Evolutionary conservation across 2,797 vertebrate genomes (phyloP).

Genomic region (Enoplosus armatus): DNA sequence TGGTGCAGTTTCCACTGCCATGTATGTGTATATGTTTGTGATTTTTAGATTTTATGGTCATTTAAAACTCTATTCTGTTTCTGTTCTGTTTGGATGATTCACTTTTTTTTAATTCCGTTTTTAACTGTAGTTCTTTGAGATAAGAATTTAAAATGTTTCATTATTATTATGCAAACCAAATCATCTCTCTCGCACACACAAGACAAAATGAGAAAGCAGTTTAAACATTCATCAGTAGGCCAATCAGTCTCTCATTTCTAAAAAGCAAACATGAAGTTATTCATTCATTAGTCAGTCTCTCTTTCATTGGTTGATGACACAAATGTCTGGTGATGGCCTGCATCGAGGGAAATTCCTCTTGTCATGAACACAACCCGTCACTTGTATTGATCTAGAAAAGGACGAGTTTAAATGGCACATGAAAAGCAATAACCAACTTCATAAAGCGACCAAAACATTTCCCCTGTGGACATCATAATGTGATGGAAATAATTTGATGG

Average conservation of each 20-base stretch:
- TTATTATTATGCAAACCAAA: slow-evolving; percentile 3
- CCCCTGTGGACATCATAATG: slow-evolving; percentile 25
- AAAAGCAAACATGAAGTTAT: slow-evolving; percentile 37
- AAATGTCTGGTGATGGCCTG: slow-evolving; percentile 31
- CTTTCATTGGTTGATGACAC: slow-evolving; percentile 35
- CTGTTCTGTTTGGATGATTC: background rate
- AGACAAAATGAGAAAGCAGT: background rate
- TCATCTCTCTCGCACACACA: background rate
- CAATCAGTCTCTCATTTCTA: slow-evolving; percentile 33
- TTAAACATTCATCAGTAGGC: slow-evolving; percentile 29
- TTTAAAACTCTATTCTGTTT: background rate
- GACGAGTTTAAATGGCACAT: slow-evolving; percentile 40
- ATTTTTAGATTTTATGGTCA: background rate
- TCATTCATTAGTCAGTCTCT: slow-evolving; percentile 44
- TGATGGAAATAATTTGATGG: slow-evolving; percentile 42
- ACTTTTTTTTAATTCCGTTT: background rate
- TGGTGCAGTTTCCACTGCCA: background rate
- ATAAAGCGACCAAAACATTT: slow-evolving; percentile 18
- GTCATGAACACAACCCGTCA: slow-evolving; percentile 17
- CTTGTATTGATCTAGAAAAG: slow-evolving; percentile 46
- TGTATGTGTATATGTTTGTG: background rate
- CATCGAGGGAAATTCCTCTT: slow-evolving; percentile 20
- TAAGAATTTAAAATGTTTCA: background rate
- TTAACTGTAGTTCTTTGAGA: background rate
- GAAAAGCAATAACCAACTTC: slow-evolving; percentile 45